A percentile compares a stretch with the other conserved stretches of the same genome.
Evolutionary conservation across 1,140 invertebrate species (phyloP).

Genomic region (Anastrepha obliqua): DNA sequence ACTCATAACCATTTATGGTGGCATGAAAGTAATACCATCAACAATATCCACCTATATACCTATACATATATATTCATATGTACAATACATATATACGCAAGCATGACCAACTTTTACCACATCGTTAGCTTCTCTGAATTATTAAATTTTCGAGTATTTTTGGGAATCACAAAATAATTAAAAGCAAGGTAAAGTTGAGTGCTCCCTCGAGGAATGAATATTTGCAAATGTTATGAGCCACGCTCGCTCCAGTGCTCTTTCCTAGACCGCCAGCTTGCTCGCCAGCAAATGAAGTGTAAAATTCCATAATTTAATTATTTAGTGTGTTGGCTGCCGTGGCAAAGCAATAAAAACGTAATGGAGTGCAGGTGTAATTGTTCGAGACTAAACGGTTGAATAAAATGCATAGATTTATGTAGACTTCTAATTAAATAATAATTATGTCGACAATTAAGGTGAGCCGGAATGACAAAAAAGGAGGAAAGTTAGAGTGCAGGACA

Average conservation of each 20-base stretch:
- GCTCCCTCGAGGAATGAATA: background rate
- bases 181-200: background rate
- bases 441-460: background rate
- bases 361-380: constrained; percentile 3
- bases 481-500: background rate
- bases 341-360: background rate
- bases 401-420: no score
- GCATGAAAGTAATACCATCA: no score
- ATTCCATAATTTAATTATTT: constrained; percentile 29
- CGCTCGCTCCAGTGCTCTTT: background rate
- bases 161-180: constrained; percentile 4
- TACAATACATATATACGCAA: no score
- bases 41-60: no score
- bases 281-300: constrained; percentile 36
- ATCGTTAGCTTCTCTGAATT: background rate
- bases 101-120: no score
- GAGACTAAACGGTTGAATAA: background rate
- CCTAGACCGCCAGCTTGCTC: background rate
- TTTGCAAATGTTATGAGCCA: background rate
- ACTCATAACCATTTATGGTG: no score
- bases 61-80: no score
- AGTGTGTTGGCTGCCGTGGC: background rate
- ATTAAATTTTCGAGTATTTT: constrained; percentile 5
- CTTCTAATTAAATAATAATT: constrained; percentile 34
- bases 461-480: background rate